Base-by-base conservation (phyloP, 2,888 invertebrate species). In the Limnephilus rhombicus region DNA sequence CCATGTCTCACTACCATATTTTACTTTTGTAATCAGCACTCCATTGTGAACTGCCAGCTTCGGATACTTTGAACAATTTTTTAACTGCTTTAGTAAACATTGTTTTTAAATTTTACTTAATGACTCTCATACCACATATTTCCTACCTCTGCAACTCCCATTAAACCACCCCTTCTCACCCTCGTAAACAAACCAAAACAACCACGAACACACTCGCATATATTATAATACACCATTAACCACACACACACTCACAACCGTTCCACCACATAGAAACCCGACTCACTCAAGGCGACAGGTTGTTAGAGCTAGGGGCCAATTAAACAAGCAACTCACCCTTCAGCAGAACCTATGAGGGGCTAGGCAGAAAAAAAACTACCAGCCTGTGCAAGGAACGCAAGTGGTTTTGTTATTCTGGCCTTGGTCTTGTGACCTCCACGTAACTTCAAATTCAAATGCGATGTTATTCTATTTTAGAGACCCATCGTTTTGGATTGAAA, bases 381-480 rank as follows among this genome's bases (percentile, higher is more conserved):
- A 24, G n/a, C 45, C 41, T 41, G 29, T 49, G n/a, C 45, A 45
- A n/a, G 2, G n/a, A 49, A 37, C n/a, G n/a, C 37, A 41, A n/a
- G 13, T 86, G 45, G 80, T 89, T 89, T n/a, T 80, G 88, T 89
- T 80, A 80, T 80, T 89, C 31, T n/a, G 37, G 80, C 86, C 86
- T 68, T 9, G 24, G 24, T 86, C 37, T 34, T 15, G 31, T 80
- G 80, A 89, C 88, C 88, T 86, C 37, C 24, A n/a, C 31, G 80
- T 80, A 89, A 88, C 29, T 88, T 37, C 68, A 31, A 89, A 89
- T 89, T 89, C 41, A 89, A 89, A 89, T 80, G 80, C 24, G 29
- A 37, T 80, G 88, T 80, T 85, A 49, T 49, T 68, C 68, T 68
- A 68, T 68, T 68, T 68, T 68, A 24, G 68, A 68, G 24, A 68